Evolutionary conservation across 1,140 invertebrate species (phyloP).

Genomic region (Trialeurodes vaporariorum): DNA sequence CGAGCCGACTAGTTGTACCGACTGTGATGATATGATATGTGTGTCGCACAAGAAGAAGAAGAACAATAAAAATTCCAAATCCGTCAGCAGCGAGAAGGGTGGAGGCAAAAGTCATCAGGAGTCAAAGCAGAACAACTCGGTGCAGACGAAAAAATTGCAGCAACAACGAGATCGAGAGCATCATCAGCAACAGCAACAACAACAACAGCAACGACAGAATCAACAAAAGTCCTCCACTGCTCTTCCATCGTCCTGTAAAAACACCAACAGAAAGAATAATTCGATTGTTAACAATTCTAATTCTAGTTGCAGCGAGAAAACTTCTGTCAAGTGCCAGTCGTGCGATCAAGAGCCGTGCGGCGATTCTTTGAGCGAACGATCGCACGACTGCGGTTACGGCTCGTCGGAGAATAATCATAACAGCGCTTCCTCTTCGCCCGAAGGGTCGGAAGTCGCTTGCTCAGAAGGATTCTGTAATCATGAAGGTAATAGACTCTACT

Average conservation of each 20-base stretch:
- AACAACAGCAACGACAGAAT: constrained; percentile 8
- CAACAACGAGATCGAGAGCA: constrained; percentile 8
- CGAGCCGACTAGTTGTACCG: neutral
- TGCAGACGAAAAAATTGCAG: constrained; percentile 7
- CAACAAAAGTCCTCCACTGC: neutral
- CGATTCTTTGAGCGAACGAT: constrained; percentile 47
- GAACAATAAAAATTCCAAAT: neutral
- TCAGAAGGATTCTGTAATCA: constrained; percentile 71
- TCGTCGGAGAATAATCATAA: constrained; percentile 53
- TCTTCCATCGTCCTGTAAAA: neutral
- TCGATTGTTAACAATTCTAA: neutral
- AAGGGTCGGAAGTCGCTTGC: constrained; percentile 73
- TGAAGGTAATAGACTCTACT: constrained; percentile 42
- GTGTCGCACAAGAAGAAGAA: neutral
- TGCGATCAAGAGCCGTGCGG: neutral
- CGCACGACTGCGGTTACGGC: constrained; percentile 73
- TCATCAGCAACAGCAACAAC: constrained; percentile 5
- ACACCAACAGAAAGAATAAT: neutral
- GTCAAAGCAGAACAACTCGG: neutral
- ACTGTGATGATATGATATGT: neutral
- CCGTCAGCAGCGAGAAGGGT: no score
- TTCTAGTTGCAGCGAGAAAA: neutral
- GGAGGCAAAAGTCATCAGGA: neutral
- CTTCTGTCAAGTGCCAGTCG: neutral
- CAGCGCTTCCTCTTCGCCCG: constrained; percentile 49